Conservation (phyloP, 2,113 vertebrate species). For the Sylvietta virens region DNA sequence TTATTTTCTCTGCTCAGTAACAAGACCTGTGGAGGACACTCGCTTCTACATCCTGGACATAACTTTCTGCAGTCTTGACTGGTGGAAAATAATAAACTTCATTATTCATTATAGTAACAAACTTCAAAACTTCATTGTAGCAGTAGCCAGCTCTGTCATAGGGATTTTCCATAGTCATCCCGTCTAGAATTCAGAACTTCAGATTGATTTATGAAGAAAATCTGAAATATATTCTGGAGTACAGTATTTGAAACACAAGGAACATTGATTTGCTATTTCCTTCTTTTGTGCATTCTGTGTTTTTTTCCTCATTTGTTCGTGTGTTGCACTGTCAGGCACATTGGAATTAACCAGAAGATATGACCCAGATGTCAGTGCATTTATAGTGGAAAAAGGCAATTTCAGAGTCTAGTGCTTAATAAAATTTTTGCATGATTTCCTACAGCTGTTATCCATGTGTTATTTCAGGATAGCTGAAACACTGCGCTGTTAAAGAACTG, state of each 20-base stretch:
- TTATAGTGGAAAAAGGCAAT: slow-evolving; percentile 59
- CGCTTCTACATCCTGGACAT: background rate
- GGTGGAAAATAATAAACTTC: background rate
- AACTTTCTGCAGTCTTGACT: background rate
- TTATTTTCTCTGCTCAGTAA: background rate
- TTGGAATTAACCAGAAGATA: slow-evolving; percentile 37
- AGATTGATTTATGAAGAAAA: background rate
- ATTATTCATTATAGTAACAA: background rate
- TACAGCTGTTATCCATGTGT: slow-evolving; percentile 64
- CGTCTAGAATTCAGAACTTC: background rate
- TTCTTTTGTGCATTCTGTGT: background rate
- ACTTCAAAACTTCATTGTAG: background rate
- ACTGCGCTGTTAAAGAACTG: background rate
- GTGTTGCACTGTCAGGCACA: background rate
- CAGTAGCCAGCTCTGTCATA: background rate
- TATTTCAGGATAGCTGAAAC: slow-evolving; percentile 45
- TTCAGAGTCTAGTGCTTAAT: slow-evolving; percentile 54
- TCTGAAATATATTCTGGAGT: background rate
- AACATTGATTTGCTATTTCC: background rate
- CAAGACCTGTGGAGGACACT: background rate
- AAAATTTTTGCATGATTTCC: slow-evolving; percentile 55
- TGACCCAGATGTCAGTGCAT: slow-evolving; percentile 52
- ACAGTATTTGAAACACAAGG: background rate
- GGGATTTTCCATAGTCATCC: background rate
- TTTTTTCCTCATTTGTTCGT: background rate